phyloP scores from a whole-genome alignment of 2,888 invertebrate genomes.

The Dasypogon diadema region DNA sequence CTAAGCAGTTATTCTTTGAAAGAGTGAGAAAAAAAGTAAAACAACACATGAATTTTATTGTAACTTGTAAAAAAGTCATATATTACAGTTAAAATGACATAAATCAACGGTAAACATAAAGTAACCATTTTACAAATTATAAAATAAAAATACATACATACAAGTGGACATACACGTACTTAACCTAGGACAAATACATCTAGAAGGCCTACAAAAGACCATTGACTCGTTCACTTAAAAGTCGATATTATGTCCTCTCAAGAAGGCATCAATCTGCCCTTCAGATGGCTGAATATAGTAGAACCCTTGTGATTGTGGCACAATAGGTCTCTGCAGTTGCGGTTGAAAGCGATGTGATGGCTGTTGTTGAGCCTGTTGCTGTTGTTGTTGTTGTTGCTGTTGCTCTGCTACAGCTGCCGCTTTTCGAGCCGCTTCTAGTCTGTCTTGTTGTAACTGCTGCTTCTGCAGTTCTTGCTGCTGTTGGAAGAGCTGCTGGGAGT shows the following conservation, averaged over 20 bases:
- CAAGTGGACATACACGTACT: constrained; percentile 40
- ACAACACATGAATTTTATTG: constrained; percentile 3
- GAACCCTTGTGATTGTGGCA: constrained; percentile 67
- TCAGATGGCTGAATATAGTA: constrained; percentile 73
- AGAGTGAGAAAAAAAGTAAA: background rate
- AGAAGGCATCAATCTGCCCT: constrained; percentile 84
- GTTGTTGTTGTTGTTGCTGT: constrained; percentile 52
- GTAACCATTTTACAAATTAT: constrained; percentile 14
- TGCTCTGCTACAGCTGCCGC: constrained; percentile 63
- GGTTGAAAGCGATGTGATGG: constrained; percentile 51
- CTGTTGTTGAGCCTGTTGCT: constrained; percentile 27
- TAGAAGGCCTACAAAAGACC: background rate
- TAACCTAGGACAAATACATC: constrained; percentile 15
- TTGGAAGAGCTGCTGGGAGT: constrained; percentile 75
- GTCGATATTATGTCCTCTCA: constrained; percentile 79
- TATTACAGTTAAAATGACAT: constrained; percentile 37
- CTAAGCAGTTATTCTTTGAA: no score
- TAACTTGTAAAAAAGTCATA: constrained; percentile 14
- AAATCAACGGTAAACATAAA: constrained; percentile 33
- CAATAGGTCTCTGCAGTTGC: constrained; percentile 59
- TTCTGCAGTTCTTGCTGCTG: constrained; percentile 79
- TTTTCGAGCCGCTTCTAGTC: constrained; percentile 70
- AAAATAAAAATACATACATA: constrained; percentile 40
- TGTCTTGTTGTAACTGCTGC: constrained; percentile 74
- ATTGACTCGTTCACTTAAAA: constrained; percentile 68